These are phyloP conservation scores for Okapia johnstoni DNA, from an alignment of 2,113 vertebrate genomes.

Conservation along the genomic window DNA sequence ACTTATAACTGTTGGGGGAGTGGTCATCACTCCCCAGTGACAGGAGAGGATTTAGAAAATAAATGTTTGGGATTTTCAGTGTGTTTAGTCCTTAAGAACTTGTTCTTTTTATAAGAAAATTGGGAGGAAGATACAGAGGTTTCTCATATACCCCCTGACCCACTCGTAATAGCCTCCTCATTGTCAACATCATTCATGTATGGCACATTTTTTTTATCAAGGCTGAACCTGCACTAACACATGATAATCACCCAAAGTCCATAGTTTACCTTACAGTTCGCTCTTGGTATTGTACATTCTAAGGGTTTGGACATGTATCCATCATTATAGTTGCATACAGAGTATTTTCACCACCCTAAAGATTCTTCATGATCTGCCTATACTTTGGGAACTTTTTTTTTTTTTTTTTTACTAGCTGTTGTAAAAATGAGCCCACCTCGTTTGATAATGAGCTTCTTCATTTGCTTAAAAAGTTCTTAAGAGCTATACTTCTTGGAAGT, in stretches of 20 bases:
- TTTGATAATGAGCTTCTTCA: background rate
- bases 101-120: background rate
- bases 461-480: background rate
- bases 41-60: background rate
- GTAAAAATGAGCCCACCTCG: no score
- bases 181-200: background rate
- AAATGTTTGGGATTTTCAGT: background rate
- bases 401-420: background rate
- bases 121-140: background rate
- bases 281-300: background rate
- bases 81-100: background rate
- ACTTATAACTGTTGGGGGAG: background rate
- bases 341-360: background rate
- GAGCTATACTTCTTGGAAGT: background rate
- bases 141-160: background rate
- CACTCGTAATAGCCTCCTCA: background rate
- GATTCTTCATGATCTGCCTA: background rate
- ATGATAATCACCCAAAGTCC: background rate
- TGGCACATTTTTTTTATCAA: background rate
- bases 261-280: background rate
- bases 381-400: background rate
- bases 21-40: background rate
- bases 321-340: background rate
- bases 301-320: background rate
- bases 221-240: background rate